Evolutionary conservation across 2,888 invertebrate genomes (phyloP).

Genomic region (Ceriagrion tenellum): DNA sequence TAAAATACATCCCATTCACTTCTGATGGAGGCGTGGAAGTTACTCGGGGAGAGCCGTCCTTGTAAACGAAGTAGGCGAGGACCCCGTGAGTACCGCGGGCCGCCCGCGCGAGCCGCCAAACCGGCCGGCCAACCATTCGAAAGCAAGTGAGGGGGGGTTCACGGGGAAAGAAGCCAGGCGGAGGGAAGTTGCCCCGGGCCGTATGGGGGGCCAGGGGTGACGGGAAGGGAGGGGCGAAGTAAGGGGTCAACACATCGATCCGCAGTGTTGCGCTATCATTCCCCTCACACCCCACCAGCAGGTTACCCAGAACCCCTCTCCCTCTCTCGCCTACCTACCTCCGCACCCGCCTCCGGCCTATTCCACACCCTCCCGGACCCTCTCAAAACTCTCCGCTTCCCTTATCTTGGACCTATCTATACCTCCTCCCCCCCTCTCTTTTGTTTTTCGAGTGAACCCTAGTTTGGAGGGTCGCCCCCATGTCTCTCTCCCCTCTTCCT

Average conservation of each 20-base stretch:
- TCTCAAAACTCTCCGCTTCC: neutral
- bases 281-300: neutral
- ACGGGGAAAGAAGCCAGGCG: neutral
- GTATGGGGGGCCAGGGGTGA: neutral
- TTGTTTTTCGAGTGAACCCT: constrained; percentile 19
- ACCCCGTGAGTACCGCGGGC: neutral
- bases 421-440: neutral
- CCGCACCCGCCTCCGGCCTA: neutral
- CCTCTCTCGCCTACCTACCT: neutral
- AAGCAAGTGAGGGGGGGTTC: neutral
- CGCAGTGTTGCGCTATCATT: constrained; percentile 45
- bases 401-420: constrained; percentile 5
- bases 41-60: neutral
- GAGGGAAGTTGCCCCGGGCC: neutral
- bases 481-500: neutral
- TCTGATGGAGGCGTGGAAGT: neutral
- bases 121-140: neutral
- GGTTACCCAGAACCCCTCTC: too few relatives aligned
- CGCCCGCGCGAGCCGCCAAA: neutral
- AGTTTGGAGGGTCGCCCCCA: neutral
- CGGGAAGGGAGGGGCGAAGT: neutral
- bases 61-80: neutral
- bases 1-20: neutral
- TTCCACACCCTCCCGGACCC: neutral
- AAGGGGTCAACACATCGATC: constrained; percentile 58